Base-by-base conservation (phyloP, 2,113 vertebrate species). In the Entosphenus tridentatus region DNA sequence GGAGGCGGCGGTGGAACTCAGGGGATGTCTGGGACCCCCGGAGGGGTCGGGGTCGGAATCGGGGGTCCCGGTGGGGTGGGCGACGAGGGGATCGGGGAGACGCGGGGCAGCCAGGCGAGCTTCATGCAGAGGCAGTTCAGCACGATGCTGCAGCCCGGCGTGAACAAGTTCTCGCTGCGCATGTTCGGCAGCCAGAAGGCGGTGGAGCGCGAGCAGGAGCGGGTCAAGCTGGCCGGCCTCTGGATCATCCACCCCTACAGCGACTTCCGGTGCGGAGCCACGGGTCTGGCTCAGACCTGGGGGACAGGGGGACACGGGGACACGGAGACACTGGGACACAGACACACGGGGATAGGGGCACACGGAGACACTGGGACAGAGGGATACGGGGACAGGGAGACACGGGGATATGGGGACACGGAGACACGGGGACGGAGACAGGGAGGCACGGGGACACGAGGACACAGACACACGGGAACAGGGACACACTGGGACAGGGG, bases 111-210 rank as follows among this genome's bases (percentile, higher is more conserved):
- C 71, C 87, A 87, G 78, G 85, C 86, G 70, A 80, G 79, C 16
- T 95, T 90, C 82, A 83, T 96, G 89, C 91, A 96, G 80, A 81
- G 87, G 72, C 91, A 95, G 81, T 86, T 96, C 71, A 85, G 88
- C 71, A 80, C 89, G 71, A 87, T 96, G 84, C 84, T 96, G 21
- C 89, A 95, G 80, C 91, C 91, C 2, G 91, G 91, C 74, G 89
- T 96, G 73, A 96, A 93, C 80, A 96, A 96, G 78, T 96, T 96
- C 83, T 96, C 90, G 73, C 82, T 96, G 84, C 90, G 91, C 77
- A 95, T 96, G 91, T 96, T 96, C 76, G 91, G 91, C 70, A 95
- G 89, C 74, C 90, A 96, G 78, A 95, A 93, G 79, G 91, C 90
- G 14, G 91, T 95, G 77, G 90, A 95, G 73, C 78, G 86, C 17